Evolutionary conservation across 2,797 vertebrate genomes (phyloP), one percentile per base, ranked within the genome.

Genomic region (Sciurus carolinensis): DNA sequence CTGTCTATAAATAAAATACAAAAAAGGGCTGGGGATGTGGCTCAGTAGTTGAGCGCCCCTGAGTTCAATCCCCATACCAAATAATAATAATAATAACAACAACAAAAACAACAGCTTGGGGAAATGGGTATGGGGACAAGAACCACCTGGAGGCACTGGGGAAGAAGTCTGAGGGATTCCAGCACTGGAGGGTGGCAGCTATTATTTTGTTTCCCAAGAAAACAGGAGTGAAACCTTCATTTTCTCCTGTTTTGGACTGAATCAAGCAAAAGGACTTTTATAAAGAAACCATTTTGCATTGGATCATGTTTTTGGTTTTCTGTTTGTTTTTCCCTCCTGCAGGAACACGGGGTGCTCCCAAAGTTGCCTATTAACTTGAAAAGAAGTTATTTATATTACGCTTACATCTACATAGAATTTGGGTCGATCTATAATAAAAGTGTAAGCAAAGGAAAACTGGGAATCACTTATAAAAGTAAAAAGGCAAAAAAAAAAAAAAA

Each of bases 71-170:
- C 20, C 7, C 17, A 2, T 57, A 57, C 54, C 18, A 7, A 67
- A 57, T 12, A 13, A 57, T 22, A 57, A 57, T 1, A 57, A 57
- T 6, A 57, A 57, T 6, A 57, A 47, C 9, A 47, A 47, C 9
- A 39, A 39, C 39, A 39, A 39, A 4, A 39, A 39, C 39, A 39
- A 39, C 39, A 54, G 17, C 54, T 57, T 57, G 7, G 18, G 54
- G 54, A 57, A 57, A 57, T 57, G 18, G 54, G 50, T 62, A 88
- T 73, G 62, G 71, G 96, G 95, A 95, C 97, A 95, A 95, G 82
- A 95, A 71, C 67, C 77, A 5, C 13, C 57, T 96, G 92, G 97
- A 94, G 73, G 33, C 33, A 10, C 33, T 47, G n/a, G 30, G 33
- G 64, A 75, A 59, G 59, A 95, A 76, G 28, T 26, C 50, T 4